A percentile compares a stretch with the other conserved stretches of the same genome.
phyloP scores from a whole-genome alignment of 2,797 vertebrate genomes.

The Orestias chungarensis region DNA sequence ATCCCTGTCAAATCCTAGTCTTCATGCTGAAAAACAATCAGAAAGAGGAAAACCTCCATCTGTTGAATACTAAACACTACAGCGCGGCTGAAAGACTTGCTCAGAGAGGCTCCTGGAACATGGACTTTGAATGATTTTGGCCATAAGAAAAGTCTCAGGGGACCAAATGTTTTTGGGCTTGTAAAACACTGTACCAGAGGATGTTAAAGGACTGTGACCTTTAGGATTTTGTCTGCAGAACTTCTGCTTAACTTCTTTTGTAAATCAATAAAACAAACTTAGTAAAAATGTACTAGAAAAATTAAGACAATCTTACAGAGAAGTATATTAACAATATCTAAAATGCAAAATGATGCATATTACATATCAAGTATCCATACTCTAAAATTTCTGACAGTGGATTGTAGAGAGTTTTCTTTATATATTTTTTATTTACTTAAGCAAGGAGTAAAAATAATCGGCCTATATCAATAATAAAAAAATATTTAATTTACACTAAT shows the following conservation, averaged over 20 bases:
- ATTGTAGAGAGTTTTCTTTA: not conserved
- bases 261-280: constrained; percentile 17
- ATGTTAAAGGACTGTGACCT: constrained; percentile 26
- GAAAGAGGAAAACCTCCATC: constrained; percentile 29
- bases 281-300: not conserved
- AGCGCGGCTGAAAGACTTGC: constrained; percentile 32
- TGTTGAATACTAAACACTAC: constrained; percentile 64
- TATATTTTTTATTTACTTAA: not conserved
- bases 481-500: not conserved
- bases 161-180: not conserved
- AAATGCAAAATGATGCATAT: not conserved
- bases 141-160: constrained; percentile 4
- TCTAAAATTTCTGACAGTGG: not conserved
- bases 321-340: not conserved
- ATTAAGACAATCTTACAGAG: not conserved
- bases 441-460: not conserved
- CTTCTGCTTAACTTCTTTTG: constrained; percentile 3
- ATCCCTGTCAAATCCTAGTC: constrained; percentile 66
- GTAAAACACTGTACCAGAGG: not conserved
- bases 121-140: constrained; percentile 48
- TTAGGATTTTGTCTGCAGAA: constrained; percentile 24
- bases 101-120: constrained; percentile 33
- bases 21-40: constrained; percentile 64
- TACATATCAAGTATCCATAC: too few relatives aligned
- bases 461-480: not conserved